Evolutionary conservation across 2,888 invertebrate species (phyloP).

Genomic region (Athripsodes cinereus): DNA sequence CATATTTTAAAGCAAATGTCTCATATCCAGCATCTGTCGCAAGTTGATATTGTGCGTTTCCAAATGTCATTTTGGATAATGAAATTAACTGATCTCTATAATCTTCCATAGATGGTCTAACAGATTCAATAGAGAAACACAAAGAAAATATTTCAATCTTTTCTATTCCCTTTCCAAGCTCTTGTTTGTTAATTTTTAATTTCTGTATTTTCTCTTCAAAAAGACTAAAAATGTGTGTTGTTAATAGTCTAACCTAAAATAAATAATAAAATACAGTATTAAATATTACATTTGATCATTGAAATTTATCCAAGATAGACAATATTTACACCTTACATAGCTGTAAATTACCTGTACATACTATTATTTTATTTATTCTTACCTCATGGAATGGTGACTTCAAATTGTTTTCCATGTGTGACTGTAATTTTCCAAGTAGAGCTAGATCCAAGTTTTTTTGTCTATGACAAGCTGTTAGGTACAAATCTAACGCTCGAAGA

Average conservation of each 20-base stretch:
- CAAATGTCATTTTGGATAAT: slow-evolving; percentile 66
- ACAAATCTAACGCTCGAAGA: slow-evolving; percentile 51
- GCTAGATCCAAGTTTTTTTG: slow-evolving; percentile 42
- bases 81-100: slow-evolving; percentile 73
- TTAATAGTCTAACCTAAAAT: slow-evolving; percentile 60
- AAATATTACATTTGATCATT: too few species aligned
- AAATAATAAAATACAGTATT: too few species aligned
- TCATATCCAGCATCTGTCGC: slow-evolving; percentile 53
- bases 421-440: slow-evolving; percentile 45
- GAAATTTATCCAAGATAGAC: too few species aligned
- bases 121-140: slow-evolving; percentile 65
- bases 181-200: slow-evolving; percentile 34
- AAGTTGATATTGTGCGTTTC: slow-evolving; percentile 52
- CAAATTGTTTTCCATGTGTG: slow-evolving; percentile 54
- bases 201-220: slow-evolving; percentile 52
- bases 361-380: too few species aligned
- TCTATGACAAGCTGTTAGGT: slow-evolving; percentile 46
- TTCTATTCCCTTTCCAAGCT: slow-evolving; percentile 33
- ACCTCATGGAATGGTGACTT: slow-evolving; percentile 64
- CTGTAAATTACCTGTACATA: too few species aligned
- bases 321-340: too few species aligned
- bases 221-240: slow-evolving; percentile 66
- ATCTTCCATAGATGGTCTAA: slow-evolving; percentile 65
- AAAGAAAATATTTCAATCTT: slow-evolving; percentile 57
- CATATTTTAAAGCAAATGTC: slow-evolving; percentile 65